Conservation (phyloP, 2,888 invertebrate genomes). For the Epinotia bilunana region DNA sequence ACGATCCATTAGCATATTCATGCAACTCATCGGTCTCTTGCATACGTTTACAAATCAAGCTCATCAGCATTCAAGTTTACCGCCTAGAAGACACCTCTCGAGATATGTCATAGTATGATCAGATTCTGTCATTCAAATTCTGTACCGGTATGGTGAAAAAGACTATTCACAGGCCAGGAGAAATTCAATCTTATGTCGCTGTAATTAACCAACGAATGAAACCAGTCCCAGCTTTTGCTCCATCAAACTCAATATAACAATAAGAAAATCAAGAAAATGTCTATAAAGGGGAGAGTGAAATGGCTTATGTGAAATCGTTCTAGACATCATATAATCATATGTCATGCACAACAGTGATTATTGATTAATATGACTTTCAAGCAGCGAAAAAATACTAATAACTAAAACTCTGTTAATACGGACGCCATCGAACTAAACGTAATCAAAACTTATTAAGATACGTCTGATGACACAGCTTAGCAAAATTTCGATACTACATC, state of each 20-base stretch:
- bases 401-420: no score
- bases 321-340: no score
- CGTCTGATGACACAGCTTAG: slow-evolving; percentile 2
- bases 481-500: slow-evolving; percentile 23
- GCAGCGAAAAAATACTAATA: no score
- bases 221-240: no score
- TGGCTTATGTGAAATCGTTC: no score
- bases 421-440: not conserved
- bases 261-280: no score
- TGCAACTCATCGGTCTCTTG: slow-evolving; percentile 37
- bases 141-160: not conserved
- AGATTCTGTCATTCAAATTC: slow-evolving; percentile 15
- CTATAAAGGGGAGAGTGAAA: no score
- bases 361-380: no score
- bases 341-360: no score
- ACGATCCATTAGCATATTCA: slow-evolving; percentile 40
- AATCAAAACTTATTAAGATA: not conserved
- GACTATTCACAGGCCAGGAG: no score
- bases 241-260: no score
- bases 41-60: slow-evolving; percentile 31
- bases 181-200: no score
- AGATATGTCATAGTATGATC: slow-evolving; percentile 8
- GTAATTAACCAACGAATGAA: not conserved
- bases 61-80: slow-evolving; percentile 35
- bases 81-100: slow-evolving; percentile 24